Percentiles rank a stretch among this genome's conserved stretches.
Conservation (phyloP, 2,888 invertebrate species). For the Formica aserva region DNA sequence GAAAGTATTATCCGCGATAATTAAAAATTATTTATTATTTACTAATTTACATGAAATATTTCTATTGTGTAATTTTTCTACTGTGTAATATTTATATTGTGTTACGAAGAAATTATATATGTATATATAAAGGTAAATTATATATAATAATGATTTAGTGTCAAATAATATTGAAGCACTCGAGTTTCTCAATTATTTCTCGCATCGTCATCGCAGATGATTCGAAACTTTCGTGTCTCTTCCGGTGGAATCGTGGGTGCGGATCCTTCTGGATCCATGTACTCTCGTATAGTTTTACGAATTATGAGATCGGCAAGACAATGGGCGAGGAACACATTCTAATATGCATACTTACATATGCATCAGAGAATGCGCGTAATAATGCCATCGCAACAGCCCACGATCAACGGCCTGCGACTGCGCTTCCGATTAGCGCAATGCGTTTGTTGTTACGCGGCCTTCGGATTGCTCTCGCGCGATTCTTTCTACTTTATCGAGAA, state of each 20-base stretch:
- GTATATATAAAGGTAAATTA: background rate
- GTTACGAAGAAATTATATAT: background rate
- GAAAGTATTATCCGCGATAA: background rate
- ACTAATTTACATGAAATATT: background rate
- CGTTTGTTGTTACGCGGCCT: slow-evolving; percentile 41
- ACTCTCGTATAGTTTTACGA: slow-evolving; percentile 33
- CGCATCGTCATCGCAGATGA: background rate
- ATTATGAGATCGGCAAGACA: slow-evolving; percentile 47
- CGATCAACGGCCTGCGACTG: slow-evolving; percentile 34
- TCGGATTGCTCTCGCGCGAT: slow-evolving; percentile 26
- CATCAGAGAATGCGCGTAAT: slow-evolving; percentile 47
- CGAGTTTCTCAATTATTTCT: background rate
- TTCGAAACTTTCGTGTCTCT: slow-evolving; percentile 25
- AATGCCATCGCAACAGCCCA: slow-evolving; percentile 48
- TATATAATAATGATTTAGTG: background rate
- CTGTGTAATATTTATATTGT: background rate
- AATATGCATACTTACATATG: slow-evolving; percentile 46
- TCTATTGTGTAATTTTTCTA: background rate
- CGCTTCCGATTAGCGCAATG: slow-evolving; percentile 59
- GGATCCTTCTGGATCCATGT: background rate
- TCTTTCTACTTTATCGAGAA: slow-evolving; percentile 38
- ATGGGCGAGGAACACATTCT: slow-evolving; percentile 30
- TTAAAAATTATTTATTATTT: background rate
- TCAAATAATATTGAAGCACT: background rate
- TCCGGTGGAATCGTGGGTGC: slow-evolving; percentile 1